Evolutionary conservation across 2,888 invertebrate genomes (phyloP).

Genomic region (Mantis religiosa): DNA sequence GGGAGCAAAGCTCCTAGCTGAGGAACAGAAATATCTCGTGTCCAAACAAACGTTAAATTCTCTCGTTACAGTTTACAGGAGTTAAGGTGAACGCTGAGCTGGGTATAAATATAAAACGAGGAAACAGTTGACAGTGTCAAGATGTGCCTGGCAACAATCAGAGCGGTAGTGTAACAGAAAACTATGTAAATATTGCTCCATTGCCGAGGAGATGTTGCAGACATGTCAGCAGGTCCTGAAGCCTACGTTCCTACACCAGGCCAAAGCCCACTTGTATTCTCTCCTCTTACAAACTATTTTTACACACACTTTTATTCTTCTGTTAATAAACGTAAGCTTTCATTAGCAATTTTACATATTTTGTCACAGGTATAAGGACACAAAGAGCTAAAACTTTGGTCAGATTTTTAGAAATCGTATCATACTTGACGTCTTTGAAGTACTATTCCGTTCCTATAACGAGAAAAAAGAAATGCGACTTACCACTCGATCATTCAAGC

Average conservation of each 20-base stretch:
- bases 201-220: neutral
- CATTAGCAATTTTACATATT: no score
- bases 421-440: no score
- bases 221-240: neutral
- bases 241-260: neutral
- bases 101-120: neutral
- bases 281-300: no score
- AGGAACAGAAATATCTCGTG: neutral
- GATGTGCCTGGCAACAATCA: neutral
- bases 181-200: slow-evolving; percentile 11
- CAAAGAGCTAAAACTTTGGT: no score
- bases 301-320: no score
- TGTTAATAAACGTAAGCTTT: no score
- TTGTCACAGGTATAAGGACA: no score
- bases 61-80: neutral
- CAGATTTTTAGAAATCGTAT: no score
- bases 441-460: no score
- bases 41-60: neutral
- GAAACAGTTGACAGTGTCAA: neutral
- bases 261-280: no score
- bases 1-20: neutral
- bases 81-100: neutral
- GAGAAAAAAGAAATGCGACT: no score
- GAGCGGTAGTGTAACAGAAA: slow-evolving; percentile 6
- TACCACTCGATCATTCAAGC: no score